phyloP scores from a whole-genome alignment of 2,888 invertebrate genomes.

The Eilema sororculum region DNA sequence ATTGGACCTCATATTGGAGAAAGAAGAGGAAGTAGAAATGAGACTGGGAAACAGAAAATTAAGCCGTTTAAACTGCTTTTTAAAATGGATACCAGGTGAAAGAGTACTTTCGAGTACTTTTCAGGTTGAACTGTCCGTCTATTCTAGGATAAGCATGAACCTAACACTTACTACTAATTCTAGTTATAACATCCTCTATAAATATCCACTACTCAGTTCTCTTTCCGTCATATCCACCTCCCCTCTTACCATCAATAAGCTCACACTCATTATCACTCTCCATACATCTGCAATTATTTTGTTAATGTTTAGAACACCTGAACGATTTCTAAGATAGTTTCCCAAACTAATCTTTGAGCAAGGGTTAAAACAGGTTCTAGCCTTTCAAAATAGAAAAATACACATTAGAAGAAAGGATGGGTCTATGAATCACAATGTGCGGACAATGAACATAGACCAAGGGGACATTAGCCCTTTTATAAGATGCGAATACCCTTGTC shows the following conservation, averaged over 20 bases:
- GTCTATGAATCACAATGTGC: slow-evolving; percentile 51
- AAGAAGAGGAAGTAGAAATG: not conserved
- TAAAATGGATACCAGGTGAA: not conserved
- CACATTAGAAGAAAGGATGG: slow-evolving; percentile 66
- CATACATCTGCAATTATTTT: slow-evolving; percentile 39
- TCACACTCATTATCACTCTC: slow-evolving; percentile 13
- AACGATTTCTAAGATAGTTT: slow-evolving; percentile 57
- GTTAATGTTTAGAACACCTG: slow-evolving; percentile 59
- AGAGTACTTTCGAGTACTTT: not conserved
- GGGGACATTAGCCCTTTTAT: slow-evolving; percentile 37
- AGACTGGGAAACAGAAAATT: not conserved
- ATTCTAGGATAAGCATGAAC: too few relatives aligned
- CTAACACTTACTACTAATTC: too few relatives aligned
- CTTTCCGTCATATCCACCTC: not conserved
- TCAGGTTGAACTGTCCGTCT: not conserved
- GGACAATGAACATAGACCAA: slow-evolving; percentile 60
- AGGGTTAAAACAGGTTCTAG: slow-evolving; percentile 76
- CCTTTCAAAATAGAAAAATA: slow-evolving; percentile 73
- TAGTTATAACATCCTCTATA: too few relatives aligned
- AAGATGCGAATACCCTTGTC: slow-evolving; percentile 68
- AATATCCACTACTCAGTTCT: not conserved
- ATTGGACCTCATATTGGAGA: not conserved
- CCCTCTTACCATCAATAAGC: not conserved
- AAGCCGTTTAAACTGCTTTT: not conserved
- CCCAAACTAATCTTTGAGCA: slow-evolving; percentile 42